Percentiles rank a stretch among this genome's conserved stretches.
phyloP scores from a whole-genome alignment of 2,797 vertebrate species.

The Chanos chanos region DNA sequence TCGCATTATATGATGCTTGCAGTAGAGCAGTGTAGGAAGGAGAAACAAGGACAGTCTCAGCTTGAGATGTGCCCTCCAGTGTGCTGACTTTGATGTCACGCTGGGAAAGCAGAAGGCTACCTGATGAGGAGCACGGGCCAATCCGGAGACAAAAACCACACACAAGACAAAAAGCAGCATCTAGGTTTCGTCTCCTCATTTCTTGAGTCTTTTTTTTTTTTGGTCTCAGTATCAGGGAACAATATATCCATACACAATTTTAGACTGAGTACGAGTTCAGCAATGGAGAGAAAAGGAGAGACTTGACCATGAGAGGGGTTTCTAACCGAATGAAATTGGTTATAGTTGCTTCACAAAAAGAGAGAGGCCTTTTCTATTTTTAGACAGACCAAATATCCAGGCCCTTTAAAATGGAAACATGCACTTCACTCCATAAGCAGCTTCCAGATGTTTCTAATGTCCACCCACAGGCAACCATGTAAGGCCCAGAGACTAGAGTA shows the following conservation, averaged over 20 bases:
- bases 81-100: slow-evolving; percentile 32
- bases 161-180: slow-evolving; percentile 26
- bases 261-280: too few relatives aligned
- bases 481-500: neutral
- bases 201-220: too few relatives aligned
- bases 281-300: too few relatives aligned
- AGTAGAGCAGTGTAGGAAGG: neutral
- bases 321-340: slow-evolving; percentile 1
- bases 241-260: too few relatives aligned
- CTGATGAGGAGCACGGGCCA: slow-evolving; percentile 44
- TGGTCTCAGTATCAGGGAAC: too few relatives aligned
- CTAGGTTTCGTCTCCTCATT: neutral
- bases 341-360: slow-evolving; percentile 2
- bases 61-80: slow-evolving; percentile 44
- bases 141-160: slow-evolving; percentile 26
- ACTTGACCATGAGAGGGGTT: too few relatives aligned
- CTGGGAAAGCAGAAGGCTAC: slow-evolving; percentile 42
- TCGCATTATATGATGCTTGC: neutral
- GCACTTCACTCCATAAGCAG: too few relatives aligned
- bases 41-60: slow-evolving; percentile 9
- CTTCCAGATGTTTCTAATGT: neutral
- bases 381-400: neutral
- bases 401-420: too few relatives aligned
- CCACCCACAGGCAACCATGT: neutral
- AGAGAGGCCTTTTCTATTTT: neutral